These are phyloP conservation scores for Eugnorisma glareosa DNA, from an alignment of 2,888 invertebrate genomes.

Conservation along the genomic window DNA sequence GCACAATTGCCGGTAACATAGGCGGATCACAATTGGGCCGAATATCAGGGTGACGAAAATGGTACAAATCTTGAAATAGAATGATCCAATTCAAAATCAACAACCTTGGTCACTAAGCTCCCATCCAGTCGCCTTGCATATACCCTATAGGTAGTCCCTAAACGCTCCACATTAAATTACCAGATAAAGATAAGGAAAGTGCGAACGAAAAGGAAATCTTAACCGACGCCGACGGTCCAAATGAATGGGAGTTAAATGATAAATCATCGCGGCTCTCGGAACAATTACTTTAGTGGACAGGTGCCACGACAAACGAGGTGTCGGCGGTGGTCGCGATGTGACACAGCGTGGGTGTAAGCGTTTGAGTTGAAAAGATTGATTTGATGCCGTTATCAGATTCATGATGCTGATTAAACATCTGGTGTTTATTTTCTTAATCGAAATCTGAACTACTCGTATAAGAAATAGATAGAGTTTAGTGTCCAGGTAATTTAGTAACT, in stretches of 20 bases:
- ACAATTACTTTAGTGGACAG: constrained; percentile 27
- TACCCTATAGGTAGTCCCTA: too few relatives aligned
- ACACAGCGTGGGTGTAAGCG: background rate
- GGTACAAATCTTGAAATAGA: background rate
- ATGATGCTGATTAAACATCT: background rate
- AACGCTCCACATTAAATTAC: too few relatives aligned
- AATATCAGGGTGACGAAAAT: too few relatives aligned
- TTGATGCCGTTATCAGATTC: background rate
- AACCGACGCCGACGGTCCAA: too few relatives aligned
- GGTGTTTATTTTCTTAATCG: background rate
- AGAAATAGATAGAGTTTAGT: background rate
- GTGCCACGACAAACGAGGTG: constrained; percentile 26
- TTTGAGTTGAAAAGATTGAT: constrained; percentile 4
- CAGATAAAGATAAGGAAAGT: too few relatives aligned
- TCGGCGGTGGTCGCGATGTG: constrained; percentile 4
- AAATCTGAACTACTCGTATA: background rate
- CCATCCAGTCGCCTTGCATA: too few relatives aligned
- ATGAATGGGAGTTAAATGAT: background rate
- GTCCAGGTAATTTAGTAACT: background rate
- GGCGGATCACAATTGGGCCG: too few relatives aligned
- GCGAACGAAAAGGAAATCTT: background rate
- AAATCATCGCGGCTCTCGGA: background rate
- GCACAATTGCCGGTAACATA: too few relatives aligned
- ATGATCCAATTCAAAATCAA: background rate
- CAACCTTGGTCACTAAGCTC: background rate